phyloP scores from a whole-genome alignment of 1,140 invertebrate genomes.

The Papilio polytes region DNA sequence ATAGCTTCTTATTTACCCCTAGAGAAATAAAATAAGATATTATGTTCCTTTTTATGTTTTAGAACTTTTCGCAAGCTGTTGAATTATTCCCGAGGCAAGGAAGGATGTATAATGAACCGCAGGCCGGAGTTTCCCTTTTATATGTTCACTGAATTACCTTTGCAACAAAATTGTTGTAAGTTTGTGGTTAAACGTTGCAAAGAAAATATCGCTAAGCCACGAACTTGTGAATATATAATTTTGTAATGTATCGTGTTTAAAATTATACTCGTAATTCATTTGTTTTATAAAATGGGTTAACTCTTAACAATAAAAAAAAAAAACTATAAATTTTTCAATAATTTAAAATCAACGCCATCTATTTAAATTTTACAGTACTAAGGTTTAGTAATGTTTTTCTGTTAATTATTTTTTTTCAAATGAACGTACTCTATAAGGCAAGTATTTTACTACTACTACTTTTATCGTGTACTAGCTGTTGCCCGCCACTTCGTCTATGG shows the following conservation, averaged over 20 bases:
- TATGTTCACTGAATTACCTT: slow-evolving; percentile 1
- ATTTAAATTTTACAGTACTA: neutral
- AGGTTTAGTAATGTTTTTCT: neutral
- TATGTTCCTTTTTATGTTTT: slow-evolving; percentile 35
- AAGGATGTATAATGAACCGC: slow-evolving; percentile 10
- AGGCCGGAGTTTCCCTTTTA: neutral
- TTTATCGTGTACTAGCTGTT: no score
- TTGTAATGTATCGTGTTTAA: neutral
- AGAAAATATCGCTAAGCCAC: neutral
- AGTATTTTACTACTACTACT: no score
- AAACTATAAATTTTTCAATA: no score
- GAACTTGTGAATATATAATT: neutral
- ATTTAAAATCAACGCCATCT: neutral
- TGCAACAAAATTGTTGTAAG: slow-evolving; percentile 12
- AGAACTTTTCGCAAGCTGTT: slow-evolving; percentile 15
- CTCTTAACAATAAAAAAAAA: no score
- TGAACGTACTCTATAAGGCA: no score
- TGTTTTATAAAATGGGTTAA: neutral
- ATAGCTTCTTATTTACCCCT: neutral
- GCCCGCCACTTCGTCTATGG: no score
- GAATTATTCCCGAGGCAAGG: slow-evolving; percentile 26
- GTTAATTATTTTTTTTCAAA: no score
- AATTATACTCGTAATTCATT: neutral
- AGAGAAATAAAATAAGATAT: slow-evolving; percentile 26
- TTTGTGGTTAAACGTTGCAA: neutral